phyloP scores from a whole-genome alignment of 2,888 invertebrate genomes.

The Melikaiella ostensackeni region DNA sequence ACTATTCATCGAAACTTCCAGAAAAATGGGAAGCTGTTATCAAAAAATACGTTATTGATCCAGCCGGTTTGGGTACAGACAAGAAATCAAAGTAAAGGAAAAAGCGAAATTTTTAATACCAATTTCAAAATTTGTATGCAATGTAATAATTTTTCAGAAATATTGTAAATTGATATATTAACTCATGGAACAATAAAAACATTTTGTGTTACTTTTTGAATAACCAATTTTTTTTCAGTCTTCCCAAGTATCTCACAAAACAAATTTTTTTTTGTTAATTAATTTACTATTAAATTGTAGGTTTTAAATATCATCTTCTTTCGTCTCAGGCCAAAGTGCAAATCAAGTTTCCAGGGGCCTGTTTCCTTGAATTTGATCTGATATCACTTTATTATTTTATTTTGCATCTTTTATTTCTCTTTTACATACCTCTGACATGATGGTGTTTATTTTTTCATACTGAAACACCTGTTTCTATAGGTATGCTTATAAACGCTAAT shows the following conservation, averaged over 20 bases:
- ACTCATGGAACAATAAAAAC: not conserved
- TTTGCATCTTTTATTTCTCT: not conserved
- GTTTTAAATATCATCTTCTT: not conserved
- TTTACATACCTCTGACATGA: no score
- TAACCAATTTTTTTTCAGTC: not conserved
- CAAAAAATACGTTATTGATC: not conserved
- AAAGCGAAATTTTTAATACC: not conserved
- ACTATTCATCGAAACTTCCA: conserved; percentile 63
- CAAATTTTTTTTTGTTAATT: not conserved
- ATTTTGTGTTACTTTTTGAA: not conserved
- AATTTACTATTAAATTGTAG: not conserved
- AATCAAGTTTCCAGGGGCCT: not conserved
- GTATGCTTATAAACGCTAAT: no score
- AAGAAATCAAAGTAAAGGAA: not conserved
- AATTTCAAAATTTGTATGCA: not conserved
- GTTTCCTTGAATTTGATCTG: no score
- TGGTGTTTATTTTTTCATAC: no score
- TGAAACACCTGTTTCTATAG: no score
- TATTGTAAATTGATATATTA: not conserved
- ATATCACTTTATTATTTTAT: not conserved
- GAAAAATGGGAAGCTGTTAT: conserved; percentile 58
- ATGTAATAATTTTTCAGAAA: not conserved
- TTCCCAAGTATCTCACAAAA: not conserved
- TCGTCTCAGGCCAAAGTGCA: not conserved
- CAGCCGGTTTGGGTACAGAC: not conserved